Conservation (phyloP, 2,888 invertebrate species). For the Rhagonycha lutea region DNA sequence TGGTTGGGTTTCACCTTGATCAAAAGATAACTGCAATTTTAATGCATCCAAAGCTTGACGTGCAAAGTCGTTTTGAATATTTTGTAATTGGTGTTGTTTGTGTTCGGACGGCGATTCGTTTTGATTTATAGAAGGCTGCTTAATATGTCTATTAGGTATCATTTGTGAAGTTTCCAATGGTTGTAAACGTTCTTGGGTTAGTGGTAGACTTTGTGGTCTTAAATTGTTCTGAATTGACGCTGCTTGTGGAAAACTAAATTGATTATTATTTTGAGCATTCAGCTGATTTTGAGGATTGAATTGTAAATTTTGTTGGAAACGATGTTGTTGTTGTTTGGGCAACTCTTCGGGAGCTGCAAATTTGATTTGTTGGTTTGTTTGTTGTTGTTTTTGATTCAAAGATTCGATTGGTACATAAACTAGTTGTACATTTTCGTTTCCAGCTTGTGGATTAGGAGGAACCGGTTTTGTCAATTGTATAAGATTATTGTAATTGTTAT, state of each 20-base stretch:
- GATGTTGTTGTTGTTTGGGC: background rate
- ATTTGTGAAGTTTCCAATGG: slow-evolving; percentile 1
- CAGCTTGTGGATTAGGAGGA: slow-evolving; percentile 40
- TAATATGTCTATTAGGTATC: background rate
- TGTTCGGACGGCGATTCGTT: slow-evolving; percentile 5
- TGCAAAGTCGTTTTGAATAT: slow-evolving; percentile 53
- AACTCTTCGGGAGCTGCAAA: background rate
- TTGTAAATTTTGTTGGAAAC: background rate
- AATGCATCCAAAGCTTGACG: slow-evolving; percentile 54
- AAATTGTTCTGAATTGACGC: background rate
- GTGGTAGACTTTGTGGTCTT: background rate
- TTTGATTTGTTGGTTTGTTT: background rate
- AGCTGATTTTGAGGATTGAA: background rate
- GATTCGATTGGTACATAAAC: slow-evolving; percentile 83
- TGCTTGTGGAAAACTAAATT: background rate
- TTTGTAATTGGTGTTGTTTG: slow-evolving; percentile 42
- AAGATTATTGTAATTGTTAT: slow-evolving; percentile 10
- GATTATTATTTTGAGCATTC: background rate
- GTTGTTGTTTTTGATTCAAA: slow-evolving; percentile 57
- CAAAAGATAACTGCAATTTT: slow-evolving; percentile 48
- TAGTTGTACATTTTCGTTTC: slow-evolving; percentile 71
- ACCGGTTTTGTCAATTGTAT: slow-evolving; percentile 26
- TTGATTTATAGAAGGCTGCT: background rate
- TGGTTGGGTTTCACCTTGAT: slow-evolving; percentile 43
- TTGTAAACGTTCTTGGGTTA: background rate